Evolutionary conservation across 92 coral and sea anemone species (phyloP).

Genomic region (Plumapathes pennacea): DNA sequence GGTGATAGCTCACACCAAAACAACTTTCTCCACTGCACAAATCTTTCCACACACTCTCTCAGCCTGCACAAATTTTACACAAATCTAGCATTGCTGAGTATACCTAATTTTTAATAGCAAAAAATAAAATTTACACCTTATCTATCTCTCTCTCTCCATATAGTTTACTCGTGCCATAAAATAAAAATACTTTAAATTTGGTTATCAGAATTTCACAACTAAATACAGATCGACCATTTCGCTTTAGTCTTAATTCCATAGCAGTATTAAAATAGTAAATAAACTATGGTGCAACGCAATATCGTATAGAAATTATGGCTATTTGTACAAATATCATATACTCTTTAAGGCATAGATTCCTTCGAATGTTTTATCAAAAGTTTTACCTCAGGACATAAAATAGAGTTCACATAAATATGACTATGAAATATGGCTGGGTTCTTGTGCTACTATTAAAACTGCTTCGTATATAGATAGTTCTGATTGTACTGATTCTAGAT

Average conservation of each 20-base stretch:
- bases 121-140: conserved; percentile 96
- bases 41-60: not conserved
- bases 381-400: conserved; percentile 85
- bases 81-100: conserved; percentile 54
- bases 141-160: conserved; percentile 79
- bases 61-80: conserved; percentile 13
- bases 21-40: not conserved
- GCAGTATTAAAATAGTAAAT: conserved; percentile 90
- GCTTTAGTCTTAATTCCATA: conserved; percentile 52
- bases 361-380: conserved; percentile 84
- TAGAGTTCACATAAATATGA: conserved; percentile 93
- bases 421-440: conserved; percentile 76
- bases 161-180: conserved; percentile 93
- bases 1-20: conserved; percentile 1
- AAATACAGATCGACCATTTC: conserved; percentile 71
- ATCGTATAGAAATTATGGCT: conserved; percentile 90
- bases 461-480: conserved; percentile 54
- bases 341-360: conserved; percentile 81
- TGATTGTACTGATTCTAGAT: conserved; percentile 41
- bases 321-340: conserved; percentile 99
- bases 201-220: conserved; percentile 65
- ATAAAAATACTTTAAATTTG: conserved; percentile 88
- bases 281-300: conserved; percentile 94
- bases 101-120: conserved; percentile 90
- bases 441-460: conserved; percentile 46